These are phyloP conservation scores for Ophion costatus DNA, from an alignment of 2,888 invertebrate genomes.

Conservation along the genomic window DNA sequence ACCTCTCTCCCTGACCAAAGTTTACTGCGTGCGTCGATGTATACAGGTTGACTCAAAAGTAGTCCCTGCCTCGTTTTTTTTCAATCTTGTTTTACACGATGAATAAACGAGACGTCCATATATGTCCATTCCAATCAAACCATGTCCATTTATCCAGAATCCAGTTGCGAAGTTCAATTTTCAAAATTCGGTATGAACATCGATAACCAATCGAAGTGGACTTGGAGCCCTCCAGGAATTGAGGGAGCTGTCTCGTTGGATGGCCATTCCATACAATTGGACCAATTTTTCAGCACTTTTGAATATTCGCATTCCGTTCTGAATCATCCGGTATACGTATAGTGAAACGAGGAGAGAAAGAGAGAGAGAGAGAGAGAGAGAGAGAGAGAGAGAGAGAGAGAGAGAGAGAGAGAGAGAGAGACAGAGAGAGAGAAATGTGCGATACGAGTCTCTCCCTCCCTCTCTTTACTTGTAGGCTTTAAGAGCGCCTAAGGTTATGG, in stretches of 20 bases:
- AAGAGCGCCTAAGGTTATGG: constrained; percentile 79
- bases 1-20: constrained; percentile 56
- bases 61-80: background rate
- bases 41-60: constrained; percentile 34
- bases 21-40: constrained; percentile 17
- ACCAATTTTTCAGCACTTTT: background rate
- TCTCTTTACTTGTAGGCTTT: constrained; percentile 43
- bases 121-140: background rate
- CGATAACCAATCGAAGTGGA: background rate
- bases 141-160: background rate
- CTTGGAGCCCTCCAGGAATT: background rate
- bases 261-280: background rate
- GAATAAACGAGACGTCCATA: background rate
- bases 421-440: constrained; percentile 13
- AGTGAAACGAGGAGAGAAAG: background rate
- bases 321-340: background rate
- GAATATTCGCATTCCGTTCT: background rate
- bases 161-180: background rate
- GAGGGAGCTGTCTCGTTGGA: background rate
- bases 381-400: background rate
- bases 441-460: constrained; percentile 23
- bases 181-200: background rate
- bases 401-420: background rate
- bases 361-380: background rate
- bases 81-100: background rate